phyloP scores from a whole-genome alignment of 2,888 invertebrate species.

The Augiades crinisus region DNA sequence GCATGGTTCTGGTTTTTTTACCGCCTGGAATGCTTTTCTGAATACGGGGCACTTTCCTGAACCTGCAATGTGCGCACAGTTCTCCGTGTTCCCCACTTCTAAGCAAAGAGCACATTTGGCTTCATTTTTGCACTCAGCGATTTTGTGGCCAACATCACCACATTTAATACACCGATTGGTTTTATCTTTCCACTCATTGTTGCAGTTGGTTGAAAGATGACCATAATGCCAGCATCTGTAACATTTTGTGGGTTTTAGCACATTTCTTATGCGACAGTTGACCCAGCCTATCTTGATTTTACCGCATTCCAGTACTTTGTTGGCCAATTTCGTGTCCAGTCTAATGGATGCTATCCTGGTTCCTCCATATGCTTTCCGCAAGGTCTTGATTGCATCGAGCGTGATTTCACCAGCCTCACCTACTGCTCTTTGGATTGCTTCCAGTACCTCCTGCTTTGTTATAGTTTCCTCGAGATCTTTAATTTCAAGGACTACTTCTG shows the following conservation, averaged over 20 bases:
- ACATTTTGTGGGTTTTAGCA: neutral
- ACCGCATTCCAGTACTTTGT: neutral
- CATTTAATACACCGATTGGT: too few relatives aligned
- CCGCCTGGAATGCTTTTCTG: too few relatives aligned
- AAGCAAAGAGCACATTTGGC: too few relatives aligned
- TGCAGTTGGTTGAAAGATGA: neutral
- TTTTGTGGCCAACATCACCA: too few relatives aligned
- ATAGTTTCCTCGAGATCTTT: slow-evolving; percentile 4
- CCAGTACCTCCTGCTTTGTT: neutral
- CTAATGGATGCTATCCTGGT: neutral
- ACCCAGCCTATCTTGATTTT: slow-evolving; percentile 2
- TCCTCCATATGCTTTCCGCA: neutral
- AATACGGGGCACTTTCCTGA: too few relatives aligned
- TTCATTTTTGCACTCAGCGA: too few relatives aligned
- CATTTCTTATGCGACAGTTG: neutral
- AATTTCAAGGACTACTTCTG: slow-evolving; percentile 3
- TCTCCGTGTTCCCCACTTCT: too few relatives aligned
- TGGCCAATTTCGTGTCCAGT: neutral
- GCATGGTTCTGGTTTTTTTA: too few relatives aligned
- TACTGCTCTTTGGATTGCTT: neutral
- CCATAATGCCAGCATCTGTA: neutral
- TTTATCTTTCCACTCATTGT: too few relatives aligned
- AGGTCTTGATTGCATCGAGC: neutral
- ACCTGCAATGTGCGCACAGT: too few relatives aligned
- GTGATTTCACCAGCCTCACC: neutral